A percentile compares a stretch with the other conserved stretches of the same genome.
These are phyloP conservation scores for Phrynocephalus guinanensis DNA, from an alignment of 2,797 vertebrate genomes.

Conservation along the genomic window DNA sequence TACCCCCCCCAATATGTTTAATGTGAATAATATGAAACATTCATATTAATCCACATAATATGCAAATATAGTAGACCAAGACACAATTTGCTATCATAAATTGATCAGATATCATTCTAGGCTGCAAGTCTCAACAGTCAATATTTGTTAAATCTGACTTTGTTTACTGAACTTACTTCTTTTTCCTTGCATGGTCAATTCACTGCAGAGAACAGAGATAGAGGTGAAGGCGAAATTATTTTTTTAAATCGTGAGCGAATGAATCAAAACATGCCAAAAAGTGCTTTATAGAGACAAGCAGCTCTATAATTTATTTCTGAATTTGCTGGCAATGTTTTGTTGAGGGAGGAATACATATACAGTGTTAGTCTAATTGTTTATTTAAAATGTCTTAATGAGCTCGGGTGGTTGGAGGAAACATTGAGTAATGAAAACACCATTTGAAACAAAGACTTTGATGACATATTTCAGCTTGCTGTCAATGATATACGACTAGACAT, in stretches of 20 bases:
- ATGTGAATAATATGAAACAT: too few species aligned
- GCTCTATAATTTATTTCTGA: conserved; percentile 51
- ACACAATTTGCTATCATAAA: neutral
- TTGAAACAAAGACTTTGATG: conserved; percentile 51
- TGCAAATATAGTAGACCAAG: conserved; percentile 13
- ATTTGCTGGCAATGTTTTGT: conserved; percentile 54
- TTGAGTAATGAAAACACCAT: conserved; percentile 54
- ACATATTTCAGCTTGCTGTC: conserved; percentile 47
- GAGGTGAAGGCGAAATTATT: conserved; percentile 31
- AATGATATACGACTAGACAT: conserved; percentile 39
- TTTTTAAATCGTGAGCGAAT: conserved; percentile 39
- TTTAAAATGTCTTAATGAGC: conserved; percentile 62
- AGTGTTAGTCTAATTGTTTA: conserved; percentile 58
- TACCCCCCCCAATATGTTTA: too few species aligned
- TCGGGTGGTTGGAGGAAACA: conserved; percentile 55
- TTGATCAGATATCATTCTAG: neutral
- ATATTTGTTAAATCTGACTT: conserved; percentile 6
- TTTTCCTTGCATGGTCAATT: neutral
- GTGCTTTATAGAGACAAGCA: conserved; percentile 40
- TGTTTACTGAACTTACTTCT: neutral
- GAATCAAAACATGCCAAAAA: conserved; percentile 52
- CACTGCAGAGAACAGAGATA: conserved; percentile 24
- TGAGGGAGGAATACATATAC: conserved; percentile 61
- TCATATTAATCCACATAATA: too few species aligned
- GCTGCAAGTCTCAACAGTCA: conserved; percentile 4